Conservation (phyloP, 2,113 vertebrate genomes). For the Uria lomvia region DNA sequence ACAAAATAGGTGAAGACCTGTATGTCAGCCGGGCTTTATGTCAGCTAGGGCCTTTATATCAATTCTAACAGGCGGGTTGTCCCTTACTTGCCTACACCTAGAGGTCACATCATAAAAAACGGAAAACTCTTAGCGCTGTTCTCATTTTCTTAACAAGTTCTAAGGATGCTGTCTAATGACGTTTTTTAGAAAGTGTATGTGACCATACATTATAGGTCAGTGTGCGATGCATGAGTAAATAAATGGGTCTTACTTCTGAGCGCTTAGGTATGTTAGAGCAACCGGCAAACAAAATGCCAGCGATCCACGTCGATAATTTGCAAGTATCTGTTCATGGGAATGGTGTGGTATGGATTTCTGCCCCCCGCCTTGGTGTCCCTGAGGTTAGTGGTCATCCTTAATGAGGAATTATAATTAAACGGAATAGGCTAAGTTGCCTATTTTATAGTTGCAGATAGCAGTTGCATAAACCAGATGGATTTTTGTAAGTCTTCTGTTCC, state of each 20-base stretch:
- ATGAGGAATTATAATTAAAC: neutral
- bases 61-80: neutral
- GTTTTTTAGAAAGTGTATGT: neutral
- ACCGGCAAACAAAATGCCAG: neutral
- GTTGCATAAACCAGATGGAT: neutral
- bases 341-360: neutral
- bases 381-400: neutral
- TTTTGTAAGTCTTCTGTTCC: neutral
- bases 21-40: neutral
- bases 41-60: neutral
- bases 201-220: fast-evolving
- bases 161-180: no score
- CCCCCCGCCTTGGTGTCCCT: fast-evolving
- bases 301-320: fast-evolving
- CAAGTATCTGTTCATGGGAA: neutral
- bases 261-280: neutral
- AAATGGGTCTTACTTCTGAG: neutral
- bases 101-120: neutral
- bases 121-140: fast-evolving
- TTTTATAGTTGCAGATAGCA: neutral
- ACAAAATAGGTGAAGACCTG: neutral
- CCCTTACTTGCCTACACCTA: neutral
- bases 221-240: neutral
- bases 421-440: neutral
- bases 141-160: neutral